These are phyloP conservation scores for Sebastes ruberrimus DNA, from an alignment of 2,797 vertebrate species.

Conservation along the genomic window DNA sequence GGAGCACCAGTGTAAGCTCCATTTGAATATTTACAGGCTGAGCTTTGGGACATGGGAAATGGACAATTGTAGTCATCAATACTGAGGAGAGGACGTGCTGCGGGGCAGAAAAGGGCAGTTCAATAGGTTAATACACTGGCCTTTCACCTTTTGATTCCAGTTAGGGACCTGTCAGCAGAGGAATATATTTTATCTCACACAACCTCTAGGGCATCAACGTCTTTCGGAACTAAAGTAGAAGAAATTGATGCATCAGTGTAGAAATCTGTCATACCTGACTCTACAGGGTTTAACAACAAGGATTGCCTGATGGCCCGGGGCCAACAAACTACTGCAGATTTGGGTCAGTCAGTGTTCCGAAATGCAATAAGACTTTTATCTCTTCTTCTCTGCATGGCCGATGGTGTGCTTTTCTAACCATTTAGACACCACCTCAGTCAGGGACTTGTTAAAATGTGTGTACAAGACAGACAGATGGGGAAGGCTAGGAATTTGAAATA, in stretches of 20 bases:
- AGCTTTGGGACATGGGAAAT: slow-evolving; percentile 77
- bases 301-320: not conserved
- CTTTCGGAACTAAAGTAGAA: slow-evolving; percentile 43
- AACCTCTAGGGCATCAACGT: slow-evolving; percentile 50
- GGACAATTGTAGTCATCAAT: slow-evolving; percentile 85
- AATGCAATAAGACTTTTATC: not conserved
- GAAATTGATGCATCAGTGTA: slow-evolving; percentile 39
- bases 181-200: slow-evolving; percentile 79
- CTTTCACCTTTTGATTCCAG: slow-evolving; percentile 87
- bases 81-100: slow-evolving; percentile 73
- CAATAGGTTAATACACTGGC: slow-evolving; percentile 89
- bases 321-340: not conserved
- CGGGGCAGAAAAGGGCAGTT: slow-evolving; percentile 76
- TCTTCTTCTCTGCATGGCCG: not conserved
- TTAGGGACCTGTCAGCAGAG: slow-evolving; percentile 84
- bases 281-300: not conserved
- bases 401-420: not conserved
- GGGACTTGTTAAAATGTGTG: not conserved
- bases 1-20: slow-evolving; percentile 75
- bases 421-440: not conserved
- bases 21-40: slow-evolving; percentile 83
- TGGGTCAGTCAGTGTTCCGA: not conserved
- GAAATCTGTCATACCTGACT: slow-evolving; percentile 33
- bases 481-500: not conserved
- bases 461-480: not conserved